Evolutionary conservation across 2,888 invertebrate genomes (phyloP), one percentile per base, ranked within the genome.

Genomic region (Acronicta psi): DNA sequence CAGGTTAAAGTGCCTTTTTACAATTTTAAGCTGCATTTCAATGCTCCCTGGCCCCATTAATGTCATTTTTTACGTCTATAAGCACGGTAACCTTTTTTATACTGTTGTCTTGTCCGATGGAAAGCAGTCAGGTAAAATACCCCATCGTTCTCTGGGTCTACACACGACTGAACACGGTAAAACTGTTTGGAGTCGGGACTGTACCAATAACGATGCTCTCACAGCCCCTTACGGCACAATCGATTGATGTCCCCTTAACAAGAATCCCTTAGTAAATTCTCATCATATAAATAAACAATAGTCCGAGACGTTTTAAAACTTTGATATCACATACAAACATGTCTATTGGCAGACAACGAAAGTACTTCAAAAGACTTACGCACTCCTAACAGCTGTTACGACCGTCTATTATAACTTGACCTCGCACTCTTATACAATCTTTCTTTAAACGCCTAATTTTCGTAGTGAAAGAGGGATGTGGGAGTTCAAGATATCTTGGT

Each of bases 341-440:
- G 82, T 80, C 76, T 85, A 83, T 87, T 87, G 86, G 83, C 77
- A 79, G 81, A 83, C 83, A 81, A 84, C 81, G 80, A 82, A 89
- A 86, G 84, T 85, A 85, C 89, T 90, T 85, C 83, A 85, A 87
- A 87, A 85, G 85, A 88, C 85, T 88, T 77, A 77, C 79, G 77
- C 69, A 77, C 79, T 78, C 73, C 64, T 69, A 83, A 86, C 91
- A 91, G 88, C 89, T 91, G 91, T 89, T 89, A 78, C 66, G 45
- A 34, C 25, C 60, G 57, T 49, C 90, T 80, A 83, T n/a, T 45
- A 17, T 74, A 61, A 29, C 54, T 56, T 73, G 88, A 79, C 37
- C 86, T 69, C 60, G 63, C 56, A 52, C 45, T 58, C 29, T 37
- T 44, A 25, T 58, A 37, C 17, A 43, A 53, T 44, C 20, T 43